These are phyloP conservation scores for Monodelphis domestica DNA, from an alignment of 2,797 vertebrate species.

Conservation along the genomic window DNA sequence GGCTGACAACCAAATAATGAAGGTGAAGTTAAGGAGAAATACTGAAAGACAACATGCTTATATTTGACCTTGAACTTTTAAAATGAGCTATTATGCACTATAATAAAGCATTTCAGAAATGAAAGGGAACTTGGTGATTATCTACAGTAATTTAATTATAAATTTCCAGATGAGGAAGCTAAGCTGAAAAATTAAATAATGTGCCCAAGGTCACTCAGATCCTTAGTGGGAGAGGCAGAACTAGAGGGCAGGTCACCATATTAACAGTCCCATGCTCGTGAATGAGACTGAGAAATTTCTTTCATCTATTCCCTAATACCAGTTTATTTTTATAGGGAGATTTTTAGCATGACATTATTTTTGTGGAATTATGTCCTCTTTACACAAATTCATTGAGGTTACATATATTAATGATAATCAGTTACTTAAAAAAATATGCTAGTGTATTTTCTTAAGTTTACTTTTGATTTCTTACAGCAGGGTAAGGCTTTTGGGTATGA, in stretches of 20 bases:
- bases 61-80: background rate
- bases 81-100: background rate
- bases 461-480: background rate
- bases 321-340: background rate
- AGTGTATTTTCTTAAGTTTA: background rate
- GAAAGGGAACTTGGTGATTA: background rate
- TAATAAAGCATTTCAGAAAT: background rate
- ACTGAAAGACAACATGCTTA: background rate
- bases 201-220: background rate
- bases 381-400: background rate
- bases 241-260: background rate
- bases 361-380: background rate
- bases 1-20: background rate
- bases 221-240: background rate
- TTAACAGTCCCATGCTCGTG: background rate
- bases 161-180: background rate
- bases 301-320: background rate
- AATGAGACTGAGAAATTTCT: background rate
- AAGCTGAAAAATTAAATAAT: background rate
- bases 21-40: background rate
- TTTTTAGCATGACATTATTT: background rate
- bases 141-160: background rate
- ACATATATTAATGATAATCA: conserved; percentile 19
- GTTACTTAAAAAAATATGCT: background rate
- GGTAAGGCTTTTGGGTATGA: background rate